phyloP scores from a whole-genome alignment of 2,888 invertebrate genomes.

The Nemapogon koenigi region DNA sequence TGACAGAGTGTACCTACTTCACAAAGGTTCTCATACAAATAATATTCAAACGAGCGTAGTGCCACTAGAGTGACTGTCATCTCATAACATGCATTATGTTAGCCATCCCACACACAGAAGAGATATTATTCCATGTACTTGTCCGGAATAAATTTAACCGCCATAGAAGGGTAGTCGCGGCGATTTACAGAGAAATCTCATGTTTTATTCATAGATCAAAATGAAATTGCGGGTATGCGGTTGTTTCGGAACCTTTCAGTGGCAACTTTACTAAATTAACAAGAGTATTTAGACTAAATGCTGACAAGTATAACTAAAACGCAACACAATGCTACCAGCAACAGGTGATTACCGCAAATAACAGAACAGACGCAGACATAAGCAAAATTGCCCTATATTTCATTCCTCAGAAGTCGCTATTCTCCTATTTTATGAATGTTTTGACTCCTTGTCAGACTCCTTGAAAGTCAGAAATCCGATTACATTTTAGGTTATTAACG shows the following conservation, averaged over 20 bases:
- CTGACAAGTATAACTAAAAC: too few relatives aligned
- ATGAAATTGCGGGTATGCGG: constrained; percentile 13
- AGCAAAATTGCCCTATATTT: too few relatives aligned
- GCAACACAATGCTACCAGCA: too few relatives aligned
- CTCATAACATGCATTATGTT: constrained; percentile 12
- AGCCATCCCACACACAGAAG: constrained; percentile 10
- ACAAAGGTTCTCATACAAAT: too few relatives aligned
- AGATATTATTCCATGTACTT: constrained; percentile 13
- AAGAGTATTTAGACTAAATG: constrained; percentile 5
- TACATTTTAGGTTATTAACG: too few relatives aligned
- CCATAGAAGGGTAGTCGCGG: constrained; percentile 12
- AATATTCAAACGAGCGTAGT: constrained; percentile 8
- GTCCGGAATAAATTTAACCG: constrained; percentile 15
- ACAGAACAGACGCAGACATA: too few relatives aligned
- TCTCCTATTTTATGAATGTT: too few relatives aligned
- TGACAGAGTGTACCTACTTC: too few relatives aligned
- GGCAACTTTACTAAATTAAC: constrained; percentile 11
- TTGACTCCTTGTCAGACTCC: too few relatives aligned
- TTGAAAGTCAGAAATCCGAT: too few relatives aligned
- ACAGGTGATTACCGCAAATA: too few relatives aligned
- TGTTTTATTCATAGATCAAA: constrained; percentile 15
- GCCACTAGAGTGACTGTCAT: constrained; percentile 3
- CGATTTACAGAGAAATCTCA: constrained; percentile 15
- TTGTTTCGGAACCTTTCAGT: constrained; percentile 5
- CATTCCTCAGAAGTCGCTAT: too few relatives aligned